Conservation (phyloP, 2,888 invertebrate species). For the Stenolophus ochropezus region DNA sequence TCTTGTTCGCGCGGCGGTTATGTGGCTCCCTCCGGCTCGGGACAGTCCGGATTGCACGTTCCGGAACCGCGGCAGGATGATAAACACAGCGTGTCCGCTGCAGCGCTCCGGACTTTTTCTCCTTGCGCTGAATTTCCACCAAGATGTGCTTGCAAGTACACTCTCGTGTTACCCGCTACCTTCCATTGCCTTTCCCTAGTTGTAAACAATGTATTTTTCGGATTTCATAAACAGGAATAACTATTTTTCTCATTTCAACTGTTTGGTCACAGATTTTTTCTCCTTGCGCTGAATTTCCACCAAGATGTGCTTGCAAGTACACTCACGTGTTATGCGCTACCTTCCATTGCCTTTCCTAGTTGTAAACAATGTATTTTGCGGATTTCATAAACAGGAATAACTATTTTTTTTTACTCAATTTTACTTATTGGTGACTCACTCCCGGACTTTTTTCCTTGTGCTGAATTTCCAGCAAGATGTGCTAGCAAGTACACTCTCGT, state of each 20-base stretch:
- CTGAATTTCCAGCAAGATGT: too few species aligned
- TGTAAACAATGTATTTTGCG: too few species aligned
- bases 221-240: background rate
- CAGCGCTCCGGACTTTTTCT: slow-evolving; percentile 5
- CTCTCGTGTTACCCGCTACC: background rate
- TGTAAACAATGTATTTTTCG: background rate
- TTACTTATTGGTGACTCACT: too few species aligned
- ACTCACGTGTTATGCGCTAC: background rate
- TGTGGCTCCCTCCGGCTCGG: slow-evolving; percentile 46
- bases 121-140: background rate
- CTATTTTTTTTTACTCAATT: too few species aligned
- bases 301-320: background rate
- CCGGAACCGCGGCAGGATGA: slow-evolving; percentile 48
- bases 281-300: too few species aligned
- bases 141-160: background rate
- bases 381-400: too few species aligned
- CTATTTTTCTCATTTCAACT: too few species aligned
- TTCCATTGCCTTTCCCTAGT: background rate
- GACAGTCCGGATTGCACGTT: slow-evolving; percentile 45
- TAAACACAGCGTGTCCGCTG: slow-evolving; percentile 21
- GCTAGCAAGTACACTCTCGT: background rate
- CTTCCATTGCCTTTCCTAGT: too few species aligned
- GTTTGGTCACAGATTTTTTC: too few species aligned
- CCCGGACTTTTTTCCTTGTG: too few species aligned
- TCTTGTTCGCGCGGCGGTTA: slow-evolving; percentile 53